These are phyloP conservation scores for Cerastis leucographa DNA, from an alignment of 2,888 invertebrate species.

Conservation along the genomic window DNA sequence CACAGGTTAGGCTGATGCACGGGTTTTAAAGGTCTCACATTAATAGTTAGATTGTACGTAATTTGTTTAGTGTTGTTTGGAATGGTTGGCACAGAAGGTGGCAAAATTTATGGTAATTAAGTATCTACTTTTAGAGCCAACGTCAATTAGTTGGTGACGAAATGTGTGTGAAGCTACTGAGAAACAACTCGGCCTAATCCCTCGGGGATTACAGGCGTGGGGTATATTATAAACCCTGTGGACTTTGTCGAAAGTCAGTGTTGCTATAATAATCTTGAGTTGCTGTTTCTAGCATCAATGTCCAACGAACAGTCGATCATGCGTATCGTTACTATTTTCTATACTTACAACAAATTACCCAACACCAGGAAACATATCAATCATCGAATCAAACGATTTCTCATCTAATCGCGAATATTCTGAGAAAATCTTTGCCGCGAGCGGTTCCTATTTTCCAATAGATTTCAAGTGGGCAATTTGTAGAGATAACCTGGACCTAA, in stretches of 20 bases:
- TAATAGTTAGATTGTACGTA: constrained; percentile 39
- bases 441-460: constrained; percentile 66
- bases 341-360: constrained; percentile 48
- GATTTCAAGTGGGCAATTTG: constrained; percentile 65
- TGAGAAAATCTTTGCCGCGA: constrained; percentile 56
- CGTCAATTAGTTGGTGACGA: neutral
- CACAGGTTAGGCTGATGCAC: constrained; percentile 71
- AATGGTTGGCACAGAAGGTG: constrained; percentile 12
- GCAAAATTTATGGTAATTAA: neutral
- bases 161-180: neutral
- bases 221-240: neutral
- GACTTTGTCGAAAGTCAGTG: neutral
- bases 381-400: constrained; percentile 59
- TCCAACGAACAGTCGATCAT: constrained; percentile 21
- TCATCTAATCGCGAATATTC: constrained; percentile 56
- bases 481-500: constrained; percentile 62
- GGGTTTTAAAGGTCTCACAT: constrained; percentile 58
- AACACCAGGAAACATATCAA: constrained; percentile 61
- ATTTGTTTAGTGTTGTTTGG: constrained; percentile 42
- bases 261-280: neutral
- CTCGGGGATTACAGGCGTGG: neutral
- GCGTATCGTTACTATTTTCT: constrained; percentile 36
- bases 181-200: neutral
- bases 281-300: constrained; percentile 10
- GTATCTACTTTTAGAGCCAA: neutral